Conservation (phyloP, 2,888 invertebrate species). For the Camponotus fellah region DNA sequence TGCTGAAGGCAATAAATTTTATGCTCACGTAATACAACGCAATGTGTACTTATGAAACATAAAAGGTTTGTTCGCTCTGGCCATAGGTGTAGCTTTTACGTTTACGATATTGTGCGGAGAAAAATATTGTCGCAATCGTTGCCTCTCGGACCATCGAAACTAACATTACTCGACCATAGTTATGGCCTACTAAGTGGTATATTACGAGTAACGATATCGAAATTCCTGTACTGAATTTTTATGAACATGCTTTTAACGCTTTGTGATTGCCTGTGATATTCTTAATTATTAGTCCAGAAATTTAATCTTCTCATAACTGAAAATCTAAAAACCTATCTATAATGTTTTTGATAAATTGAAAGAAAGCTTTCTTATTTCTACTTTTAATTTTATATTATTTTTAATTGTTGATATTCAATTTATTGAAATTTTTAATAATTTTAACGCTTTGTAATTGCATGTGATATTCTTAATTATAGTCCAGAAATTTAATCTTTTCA, state of each 20-base stretch:
- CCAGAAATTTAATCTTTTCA: conserved; percentile 34
- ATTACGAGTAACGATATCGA: conserved; percentile 37
- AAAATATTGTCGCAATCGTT: conserved; percentile 64
- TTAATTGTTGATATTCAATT: background rate
- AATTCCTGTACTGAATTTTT: conserved; percentile 32
- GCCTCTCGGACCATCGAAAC: background rate
- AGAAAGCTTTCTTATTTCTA: background rate
- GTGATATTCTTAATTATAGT: background rate
- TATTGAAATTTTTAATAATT: no score
- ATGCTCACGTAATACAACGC: conserved; percentile 33
- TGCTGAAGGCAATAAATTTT: conserved; percentile 64
- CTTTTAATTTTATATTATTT: background rate
- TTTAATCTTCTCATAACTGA: background rate
- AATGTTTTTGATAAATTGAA: background rate
- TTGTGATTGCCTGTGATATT: background rate
- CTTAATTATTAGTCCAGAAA: conserved; percentile 34
- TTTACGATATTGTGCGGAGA: conserved; percentile 45
- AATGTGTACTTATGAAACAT: conserved; percentile 65
- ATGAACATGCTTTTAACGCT: background rate
- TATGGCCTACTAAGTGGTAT: conserved; percentile 40
- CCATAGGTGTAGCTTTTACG: conserved; percentile 62
- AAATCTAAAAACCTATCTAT: background rate
- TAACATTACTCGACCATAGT: background rate
- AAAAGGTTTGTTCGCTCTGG: conserved; percentile 62
- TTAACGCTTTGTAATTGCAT: background rate